These are phyloP conservation scores for Styela clava DNA, from an alignment of 23 tunicate species.

Conservation along the genomic window DNA sequence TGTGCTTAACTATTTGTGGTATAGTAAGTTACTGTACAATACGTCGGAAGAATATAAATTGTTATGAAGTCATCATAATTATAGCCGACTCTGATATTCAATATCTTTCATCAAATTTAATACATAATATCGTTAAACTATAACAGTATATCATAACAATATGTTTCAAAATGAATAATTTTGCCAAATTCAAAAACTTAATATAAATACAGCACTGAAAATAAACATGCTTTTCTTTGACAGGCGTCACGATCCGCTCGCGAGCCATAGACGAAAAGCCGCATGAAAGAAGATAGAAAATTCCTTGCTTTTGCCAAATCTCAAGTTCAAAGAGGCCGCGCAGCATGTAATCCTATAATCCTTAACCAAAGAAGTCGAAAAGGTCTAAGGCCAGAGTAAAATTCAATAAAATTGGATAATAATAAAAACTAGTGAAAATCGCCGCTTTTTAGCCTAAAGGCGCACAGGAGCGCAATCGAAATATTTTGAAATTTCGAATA, in stretches of 20 bases:
- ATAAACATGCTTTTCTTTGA: background rate
- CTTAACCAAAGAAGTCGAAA: background rate
- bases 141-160: too few species aligned
- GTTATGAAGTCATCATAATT: too few species aligned
- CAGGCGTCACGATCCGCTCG: background rate
- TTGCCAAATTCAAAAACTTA: background rate
- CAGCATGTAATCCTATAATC: conserved; percentile 20
- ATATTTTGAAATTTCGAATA: background rate
- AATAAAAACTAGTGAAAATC: background rate
- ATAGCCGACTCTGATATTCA: background rate
- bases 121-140: background rate
- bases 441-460: background rate
- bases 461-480: background rate
- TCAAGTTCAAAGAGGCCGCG: conserved; percentile 24
- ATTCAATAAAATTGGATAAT: too few species aligned
- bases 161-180: background rate
- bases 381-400: background rate
- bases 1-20: too few species aligned
- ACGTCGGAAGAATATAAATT: too few species aligned
- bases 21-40: too few species aligned
- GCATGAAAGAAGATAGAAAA: background rate
- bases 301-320: background rate
- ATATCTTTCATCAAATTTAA: background rate
- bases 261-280: background rate
- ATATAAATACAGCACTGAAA: background rate